These are phyloP conservation scores for Marasmarcha lunaedactyla DNA, from an alignment of 2,888 invertebrate species.

Conservation along the genomic window DNA sequence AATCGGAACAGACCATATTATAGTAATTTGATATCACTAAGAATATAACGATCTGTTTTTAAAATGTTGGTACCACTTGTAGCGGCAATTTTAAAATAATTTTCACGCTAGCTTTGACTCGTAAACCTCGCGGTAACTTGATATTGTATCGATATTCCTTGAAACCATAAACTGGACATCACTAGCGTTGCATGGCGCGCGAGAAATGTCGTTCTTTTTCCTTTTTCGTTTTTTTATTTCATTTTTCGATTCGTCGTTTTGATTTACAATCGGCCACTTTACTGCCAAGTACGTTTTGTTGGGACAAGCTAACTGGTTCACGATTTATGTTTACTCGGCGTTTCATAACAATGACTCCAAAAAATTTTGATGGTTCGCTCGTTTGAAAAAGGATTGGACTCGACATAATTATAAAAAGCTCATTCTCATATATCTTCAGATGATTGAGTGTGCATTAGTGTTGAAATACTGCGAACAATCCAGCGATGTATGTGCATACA, in stretches of 20 bases:
- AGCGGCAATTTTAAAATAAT: too few species aligned
- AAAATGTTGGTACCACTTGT: not conserved
- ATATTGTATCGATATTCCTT: too few species aligned
- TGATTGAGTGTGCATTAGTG: slow-evolving; percentile 13
- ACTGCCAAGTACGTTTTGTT: slow-evolving; percentile 62
- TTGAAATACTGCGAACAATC: slow-evolving; percentile 14
- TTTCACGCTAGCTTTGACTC: too few species aligned
- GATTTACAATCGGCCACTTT: slow-evolving; percentile 64
- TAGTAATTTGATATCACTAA: not conserved
- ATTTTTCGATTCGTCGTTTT: slow-evolving; percentile 57
- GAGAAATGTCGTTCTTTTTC: slow-evolving; percentile 32
- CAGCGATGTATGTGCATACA: slow-evolving; percentile 5
- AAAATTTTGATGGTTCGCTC: slow-evolving; percentile 52
- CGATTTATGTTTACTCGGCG: slow-evolving; percentile 53
- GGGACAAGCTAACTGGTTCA: slow-evolving; percentile 50
- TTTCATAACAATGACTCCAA: slow-evolving; percentile 46
- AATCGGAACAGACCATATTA: too few species aligned
- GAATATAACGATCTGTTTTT: slow-evolving; percentile 5
- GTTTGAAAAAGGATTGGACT: slow-evolving; percentile 28
- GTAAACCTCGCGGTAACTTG: too few species aligned
- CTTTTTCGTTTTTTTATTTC: slow-evolving; percentile 37
- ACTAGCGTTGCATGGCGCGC: slow-evolving; percentile 33
- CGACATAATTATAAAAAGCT: slow-evolving; percentile 26
- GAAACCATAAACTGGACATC: slow-evolving; percentile 13
- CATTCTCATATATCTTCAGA: slow-evolving; percentile 25